Evolutionary conservation across 2,113 vertebrate species (phyloP).

Genomic region (Chroicocephalus ridibundus): DNA sequence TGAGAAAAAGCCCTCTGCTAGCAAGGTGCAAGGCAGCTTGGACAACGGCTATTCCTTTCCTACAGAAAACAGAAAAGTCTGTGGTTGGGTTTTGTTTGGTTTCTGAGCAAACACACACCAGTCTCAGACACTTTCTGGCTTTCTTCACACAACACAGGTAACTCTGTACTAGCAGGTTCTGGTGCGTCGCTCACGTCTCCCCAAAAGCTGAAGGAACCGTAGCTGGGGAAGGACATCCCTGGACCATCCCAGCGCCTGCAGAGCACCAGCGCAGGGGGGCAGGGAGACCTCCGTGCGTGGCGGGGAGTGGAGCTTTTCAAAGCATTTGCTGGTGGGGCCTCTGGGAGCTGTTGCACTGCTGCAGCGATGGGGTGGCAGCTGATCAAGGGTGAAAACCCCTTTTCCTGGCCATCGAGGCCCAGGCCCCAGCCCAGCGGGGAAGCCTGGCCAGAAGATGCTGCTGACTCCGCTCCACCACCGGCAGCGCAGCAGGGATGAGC

Average conservation of each 20-base stretch:
- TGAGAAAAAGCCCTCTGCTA: neutral
- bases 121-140: neutral
- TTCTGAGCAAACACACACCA: neutral
- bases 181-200: neutral
- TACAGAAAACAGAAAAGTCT: neutral
- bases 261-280: neutral
- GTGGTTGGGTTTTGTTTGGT: fast-evolving
- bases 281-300: neutral
- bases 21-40: neutral
- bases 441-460: neutral
- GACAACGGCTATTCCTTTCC: neutral
- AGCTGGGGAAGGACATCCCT: neutral
- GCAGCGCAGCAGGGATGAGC: neutral
- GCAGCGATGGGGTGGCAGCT: neutral
- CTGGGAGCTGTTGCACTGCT: neutral
- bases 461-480: fast-evolving
- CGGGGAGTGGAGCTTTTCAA: neutral
- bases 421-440: neutral
- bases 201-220: neutral
- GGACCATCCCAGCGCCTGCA: neutral
- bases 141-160: neutral
- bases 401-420: neutral
- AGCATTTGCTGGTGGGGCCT: neutral
- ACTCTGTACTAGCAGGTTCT: neutral
- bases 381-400: neutral